These are phyloP conservation scores for Zosterops borbonicus DNA, from an alignment of 2,113 vertebrate genomes.

Conservation along the genomic window DNA sequence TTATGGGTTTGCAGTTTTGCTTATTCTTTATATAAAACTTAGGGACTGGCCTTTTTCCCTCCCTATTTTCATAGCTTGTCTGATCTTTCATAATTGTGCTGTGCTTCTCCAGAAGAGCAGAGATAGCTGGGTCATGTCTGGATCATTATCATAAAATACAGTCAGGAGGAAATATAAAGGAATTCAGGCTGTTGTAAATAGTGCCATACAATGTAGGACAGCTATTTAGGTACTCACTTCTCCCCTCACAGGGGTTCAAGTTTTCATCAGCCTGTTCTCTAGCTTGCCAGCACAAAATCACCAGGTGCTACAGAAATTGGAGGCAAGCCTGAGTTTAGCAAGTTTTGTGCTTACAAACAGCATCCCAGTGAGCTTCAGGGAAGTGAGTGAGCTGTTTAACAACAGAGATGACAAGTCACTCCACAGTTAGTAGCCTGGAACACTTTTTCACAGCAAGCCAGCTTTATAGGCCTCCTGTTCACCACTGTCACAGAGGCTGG, in stretches of 20 bases:
- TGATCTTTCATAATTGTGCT: neutral
- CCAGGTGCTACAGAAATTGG: neutral
- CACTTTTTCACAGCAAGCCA: neutral
- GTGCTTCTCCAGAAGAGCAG: neutral
- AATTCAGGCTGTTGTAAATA: neutral
- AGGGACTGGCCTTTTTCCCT: neutral
- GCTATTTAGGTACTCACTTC: slow-evolving; percentile 29
- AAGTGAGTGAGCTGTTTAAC: neutral
- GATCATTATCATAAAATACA: neutral
- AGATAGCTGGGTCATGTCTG: neutral
- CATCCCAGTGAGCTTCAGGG: neutral
- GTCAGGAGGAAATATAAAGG: neutral
- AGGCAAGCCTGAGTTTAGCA: neutral
- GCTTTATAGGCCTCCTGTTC: neutral
- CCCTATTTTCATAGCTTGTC: neutral
- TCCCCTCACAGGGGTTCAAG: neutral
- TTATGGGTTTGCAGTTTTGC: neutral
- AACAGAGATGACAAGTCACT: slow-evolving; percentile 4
- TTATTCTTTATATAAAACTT: neutral
- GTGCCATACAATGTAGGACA: slow-evolving; percentile 6
- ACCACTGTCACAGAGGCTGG: neutral
- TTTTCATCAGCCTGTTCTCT: neutral
- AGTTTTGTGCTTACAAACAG: neutral
- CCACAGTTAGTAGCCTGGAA: neutral
- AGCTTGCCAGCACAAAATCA: slow-evolving; percentile 2